A percentile compares a stretch with the other conserved stretches of the same genome.
Conservation (phyloP, 2,888 invertebrate genomes). For the Cyclophora albipunctata region DNA sequence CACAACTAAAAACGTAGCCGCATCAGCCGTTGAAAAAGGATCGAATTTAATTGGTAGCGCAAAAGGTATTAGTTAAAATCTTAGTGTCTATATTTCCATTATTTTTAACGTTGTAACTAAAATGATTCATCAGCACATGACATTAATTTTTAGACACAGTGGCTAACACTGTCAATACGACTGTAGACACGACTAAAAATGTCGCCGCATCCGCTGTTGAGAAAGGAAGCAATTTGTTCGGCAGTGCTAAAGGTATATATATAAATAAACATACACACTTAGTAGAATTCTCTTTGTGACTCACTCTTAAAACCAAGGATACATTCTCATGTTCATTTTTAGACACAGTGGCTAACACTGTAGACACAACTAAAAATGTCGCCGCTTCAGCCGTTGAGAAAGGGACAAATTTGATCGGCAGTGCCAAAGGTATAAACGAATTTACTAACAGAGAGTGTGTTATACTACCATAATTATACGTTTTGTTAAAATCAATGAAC, state of each 20-base stretch:
- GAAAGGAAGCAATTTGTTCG: constrained; percentile 30
- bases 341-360: constrained; percentile 20
- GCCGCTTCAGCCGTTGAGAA: constrained; percentile 27
- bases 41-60: constrained; percentile 35
- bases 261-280: background rate
- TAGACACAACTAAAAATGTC: constrained; percentile 27
- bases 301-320: background rate
- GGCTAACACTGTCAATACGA: constrained; percentile 27
- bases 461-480: too few species aligned
- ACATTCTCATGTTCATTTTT: constrained; percentile 2
- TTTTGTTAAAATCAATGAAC: background rate
- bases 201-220: constrained; percentile 36
- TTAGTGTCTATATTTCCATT: too few species aligned
- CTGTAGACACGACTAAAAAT: constrained; percentile 44
- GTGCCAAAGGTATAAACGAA: constrained; percentile 4
- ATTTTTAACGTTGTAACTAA: too few species aligned
- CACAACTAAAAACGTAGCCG: constrained; percentile 40
- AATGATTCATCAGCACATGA: background rate
- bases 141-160: constrained; percentile 31
- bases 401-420: constrained; percentile 17
- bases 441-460: background rate
- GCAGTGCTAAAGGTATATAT: constrained; percentile 38
- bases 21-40: constrained; percentile 40
- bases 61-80: constrained; percentile 25
- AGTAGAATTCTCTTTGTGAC: background rate